phyloP scores from a whole-genome alignment of 2,888 invertebrate species.

The Metopia argyrocephala region DNA sequence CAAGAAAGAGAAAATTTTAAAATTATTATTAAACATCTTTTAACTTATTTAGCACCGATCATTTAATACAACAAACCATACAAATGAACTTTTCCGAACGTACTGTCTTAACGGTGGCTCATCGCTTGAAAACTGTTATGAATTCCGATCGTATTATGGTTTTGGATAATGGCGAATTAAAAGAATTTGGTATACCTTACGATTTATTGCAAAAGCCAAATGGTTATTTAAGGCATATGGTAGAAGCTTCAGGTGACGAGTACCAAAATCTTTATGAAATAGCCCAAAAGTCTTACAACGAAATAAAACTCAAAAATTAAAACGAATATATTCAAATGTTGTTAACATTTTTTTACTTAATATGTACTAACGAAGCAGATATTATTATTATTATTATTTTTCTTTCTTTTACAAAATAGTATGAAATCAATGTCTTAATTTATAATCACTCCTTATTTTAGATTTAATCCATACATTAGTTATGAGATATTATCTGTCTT shows the following conservation, averaged over 20 bases:
- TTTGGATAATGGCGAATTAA: conserved; percentile 89
- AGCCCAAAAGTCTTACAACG: conserved; percentile 78
- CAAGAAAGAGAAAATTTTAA: background rate
- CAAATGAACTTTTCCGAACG: conserved; percentile 87
- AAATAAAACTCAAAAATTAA: background rate
- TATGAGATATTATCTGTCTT: too few relatives aligned
- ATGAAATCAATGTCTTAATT: too few relatives aligned
- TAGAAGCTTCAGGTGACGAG: conserved; percentile 82
- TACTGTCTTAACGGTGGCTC: conserved; percentile 94
- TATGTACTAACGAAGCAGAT: too few relatives aligned
- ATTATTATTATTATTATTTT: too few relatives aligned
- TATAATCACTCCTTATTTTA: too few relatives aligned
- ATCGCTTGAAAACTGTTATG: conserved; percentile 94
- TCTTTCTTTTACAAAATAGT: too few relatives aligned
- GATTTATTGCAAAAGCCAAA: conserved; percentile 82
- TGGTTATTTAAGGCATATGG: conserved; percentile 84
- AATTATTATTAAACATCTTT: background rate
- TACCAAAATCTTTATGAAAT: conserved; percentile 78
- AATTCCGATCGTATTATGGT: conserved; percentile 93
- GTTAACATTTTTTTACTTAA: too few relatives aligned
- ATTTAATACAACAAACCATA: conserved; percentile 90
- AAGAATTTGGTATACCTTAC: conserved; percentile 86
- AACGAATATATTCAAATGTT: background rate
- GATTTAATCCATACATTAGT: too few relatives aligned
- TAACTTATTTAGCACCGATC: conserved; percentile 82